Conservation (phyloP, 2,888 invertebrate species). For the Drosophila birchii region DNA sequence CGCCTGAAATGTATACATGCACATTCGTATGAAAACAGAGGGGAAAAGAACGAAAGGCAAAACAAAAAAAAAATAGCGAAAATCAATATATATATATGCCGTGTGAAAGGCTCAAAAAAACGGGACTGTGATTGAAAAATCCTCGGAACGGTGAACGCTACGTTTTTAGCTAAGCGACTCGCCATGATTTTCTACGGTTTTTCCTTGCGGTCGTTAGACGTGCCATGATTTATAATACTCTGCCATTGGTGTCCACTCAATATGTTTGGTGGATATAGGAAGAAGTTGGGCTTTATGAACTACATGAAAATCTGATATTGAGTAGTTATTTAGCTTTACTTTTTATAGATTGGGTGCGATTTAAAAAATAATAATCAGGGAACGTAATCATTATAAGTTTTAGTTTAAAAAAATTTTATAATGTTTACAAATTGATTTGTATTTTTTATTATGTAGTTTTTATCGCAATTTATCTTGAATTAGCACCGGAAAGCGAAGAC, state of each 20-base stretch:
- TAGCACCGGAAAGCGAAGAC: too few species aligned
- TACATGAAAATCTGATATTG: background rate
- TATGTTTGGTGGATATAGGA: background rate
- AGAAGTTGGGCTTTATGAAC: background rate
- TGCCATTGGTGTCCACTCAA: background rate
- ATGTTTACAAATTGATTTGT: too few species aligned
- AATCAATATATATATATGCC: slow-evolving; percentile 45
- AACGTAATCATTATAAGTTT: too few species aligned
- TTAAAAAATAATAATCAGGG: too few species aligned
- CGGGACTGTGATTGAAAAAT: slow-evolving; percentile 57
- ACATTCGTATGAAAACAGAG: slow-evolving; percentile 8
- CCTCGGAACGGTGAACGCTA: slow-evolving; percentile 29
- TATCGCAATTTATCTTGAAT: too few species aligned
- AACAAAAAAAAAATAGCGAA: slow-evolving; percentile 18
- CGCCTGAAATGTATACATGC: slow-evolving; percentile 49
- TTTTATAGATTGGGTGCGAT: too few species aligned
- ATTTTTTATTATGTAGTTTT: too few species aligned
- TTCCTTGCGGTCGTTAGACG: slow-evolving; percentile 23
- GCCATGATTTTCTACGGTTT: slow-evolving; percentile 21
- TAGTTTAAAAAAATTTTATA: too few species aligned
- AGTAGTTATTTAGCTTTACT: background rate
- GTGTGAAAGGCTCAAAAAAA: slow-evolving; percentile 32
- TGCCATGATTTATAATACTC: slow-evolving; percentile 43
- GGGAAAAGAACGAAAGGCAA: background rate
- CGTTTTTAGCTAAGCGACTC: slow-evolving; percentile 39